Evolutionary conservation across 1,140 invertebrate genomes (phyloP), one percentile per base, ranked within the genome.

Genomic region (Medauroidea extradentata): DNA sequence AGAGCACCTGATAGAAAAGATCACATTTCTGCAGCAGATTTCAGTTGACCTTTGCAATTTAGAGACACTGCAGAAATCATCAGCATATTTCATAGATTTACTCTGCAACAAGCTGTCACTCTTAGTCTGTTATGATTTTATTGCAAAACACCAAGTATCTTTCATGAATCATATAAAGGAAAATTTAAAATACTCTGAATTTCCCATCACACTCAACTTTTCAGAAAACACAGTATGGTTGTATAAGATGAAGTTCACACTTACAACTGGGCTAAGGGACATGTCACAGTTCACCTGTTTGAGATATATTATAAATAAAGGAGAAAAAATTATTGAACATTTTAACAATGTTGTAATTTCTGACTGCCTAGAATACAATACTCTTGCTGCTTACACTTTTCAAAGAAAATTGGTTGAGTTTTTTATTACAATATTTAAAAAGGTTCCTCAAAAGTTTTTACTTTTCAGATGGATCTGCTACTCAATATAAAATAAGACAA

Each of bases 251-350:
- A 54, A 46, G 61, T 64, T 14, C 63, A 67, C 39, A 42, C 57
- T 16, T 61, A 49, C 46, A 63, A 70, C 51, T 71, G 64, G 59
- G 44, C 41, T 11, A 70, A 67, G 42, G 21, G 27, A 3, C 68
- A 70, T 44, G 52, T 50, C 16, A 70, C 66, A 9, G 38, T 70
- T 21, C 67, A 70, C 62, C 67, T 65, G 2, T 64, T 70, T 63
- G 60, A 63, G 5, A 34, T 62, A 11, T 61, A 66, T 46, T 63
- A 44, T 46, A 63, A 55, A 44, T 46, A 63, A 55, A 53, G 25
- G 55, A 14, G 38, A 46, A 50, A 34, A 41, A 61, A 42, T 38
- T 38, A 43, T 63, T 44, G 38, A 55, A 25, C 42, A 46, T 29
- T 41, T 59, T 11, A 59, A 27, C 7, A 59, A 24, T 25, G 27